Conservation (phyloP, 2,113 vertebrate genomes). For the Carettochelys insculpta region DNA sequence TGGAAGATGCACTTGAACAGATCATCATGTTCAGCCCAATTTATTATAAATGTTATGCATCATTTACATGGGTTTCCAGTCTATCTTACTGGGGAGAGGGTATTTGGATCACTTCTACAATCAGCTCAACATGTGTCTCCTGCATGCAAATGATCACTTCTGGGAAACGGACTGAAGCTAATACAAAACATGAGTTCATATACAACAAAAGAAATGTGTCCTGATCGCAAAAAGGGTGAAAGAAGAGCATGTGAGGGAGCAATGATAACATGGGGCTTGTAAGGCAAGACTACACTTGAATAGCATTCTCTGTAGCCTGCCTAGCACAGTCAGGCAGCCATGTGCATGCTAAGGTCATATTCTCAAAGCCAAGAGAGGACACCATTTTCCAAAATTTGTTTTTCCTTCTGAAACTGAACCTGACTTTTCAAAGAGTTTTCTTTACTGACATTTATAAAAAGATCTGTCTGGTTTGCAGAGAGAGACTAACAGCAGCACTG, state of each 20-base stretch:
- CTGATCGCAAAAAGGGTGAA: accelerated
- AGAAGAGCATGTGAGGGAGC: not conserved
- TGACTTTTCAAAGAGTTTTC: slow-evolving; percentile 40
- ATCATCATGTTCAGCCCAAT: slow-evolving; percentile 50
- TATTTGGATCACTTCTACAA: slow-evolving; percentile 19
- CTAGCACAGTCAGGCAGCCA: not conserved
- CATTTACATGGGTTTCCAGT: slow-evolving; percentile 64
- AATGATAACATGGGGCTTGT: not conserved
- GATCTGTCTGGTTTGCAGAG: not conserved
- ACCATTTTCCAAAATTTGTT: not conserved
- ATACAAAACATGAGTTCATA: slow-evolving; percentile 10
- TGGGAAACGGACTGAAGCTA: slow-evolving; percentile 6
- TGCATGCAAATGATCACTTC: slow-evolving; percentile 11
- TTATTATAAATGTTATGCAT: slow-evolving; percentile 65
- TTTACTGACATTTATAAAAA: slow-evolving; percentile 1
- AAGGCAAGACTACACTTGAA: not conserved
- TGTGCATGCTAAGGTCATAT: not conserved
- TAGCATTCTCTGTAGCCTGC: not conserved
- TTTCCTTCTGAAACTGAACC: not conserved
- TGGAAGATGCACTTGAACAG: slow-evolving; percentile 62
- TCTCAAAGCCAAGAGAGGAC: not conserved
- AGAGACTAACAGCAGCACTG: not conserved
- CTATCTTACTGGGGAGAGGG: slow-evolving; percentile 39
- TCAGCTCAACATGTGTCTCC: slow-evolving; percentile 32
- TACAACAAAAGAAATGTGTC: not conserved